Evolutionary conservation across 1,140 invertebrate species (phyloP).

Genomic region (Eurytemora carolleeae): DNA sequence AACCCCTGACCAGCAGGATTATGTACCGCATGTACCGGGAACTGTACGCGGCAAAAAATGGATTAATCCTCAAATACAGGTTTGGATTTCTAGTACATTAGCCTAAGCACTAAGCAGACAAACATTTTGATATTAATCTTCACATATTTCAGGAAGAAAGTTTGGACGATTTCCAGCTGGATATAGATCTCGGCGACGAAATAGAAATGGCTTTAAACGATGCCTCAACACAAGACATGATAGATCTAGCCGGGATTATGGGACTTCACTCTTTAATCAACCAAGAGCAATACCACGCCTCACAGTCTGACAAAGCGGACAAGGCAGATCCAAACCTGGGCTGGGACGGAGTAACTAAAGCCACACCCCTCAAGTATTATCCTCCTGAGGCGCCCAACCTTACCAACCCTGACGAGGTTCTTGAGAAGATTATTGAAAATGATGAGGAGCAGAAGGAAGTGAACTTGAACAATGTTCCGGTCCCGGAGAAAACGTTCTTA

Average conservation of each 20-base stretch:
- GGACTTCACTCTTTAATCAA: constrained; percentile 99
- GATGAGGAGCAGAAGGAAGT: constrained; percentile 63
- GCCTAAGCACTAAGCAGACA: constrained; percentile 63
- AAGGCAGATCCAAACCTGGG: constrained; percentile 22
- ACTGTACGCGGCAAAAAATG: constrained; percentile 71
- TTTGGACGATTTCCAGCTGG: not conserved
- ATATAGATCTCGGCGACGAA: constrained; percentile 78
- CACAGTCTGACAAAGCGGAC: constrained; percentile 67
- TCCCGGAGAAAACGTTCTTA: constrained; percentile 83
- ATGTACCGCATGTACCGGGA: constrained; percentile 68
- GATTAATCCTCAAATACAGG: constrained; percentile 54
- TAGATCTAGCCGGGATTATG: constrained; percentile 93
- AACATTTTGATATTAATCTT: no score
- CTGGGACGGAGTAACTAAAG: constrained; percentile 82
- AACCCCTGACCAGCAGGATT: constrained; percentile 86
- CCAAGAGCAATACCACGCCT: constrained; percentile 96
- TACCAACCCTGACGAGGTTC: constrained; percentile 73
- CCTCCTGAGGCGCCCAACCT: constrained; percentile 77
- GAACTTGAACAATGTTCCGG: constrained; percentile 94
- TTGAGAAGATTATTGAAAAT: constrained; percentile 55
- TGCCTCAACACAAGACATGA: constrained; percentile 91
- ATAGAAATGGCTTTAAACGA: constrained; percentile 72
- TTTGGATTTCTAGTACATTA: no score
- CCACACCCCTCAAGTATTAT: constrained; percentile 66
- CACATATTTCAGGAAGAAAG: no score